Base-by-base conservation (phyloP, 2,113 vertebrate species). In the Siniperca chuatsi region DNA sequence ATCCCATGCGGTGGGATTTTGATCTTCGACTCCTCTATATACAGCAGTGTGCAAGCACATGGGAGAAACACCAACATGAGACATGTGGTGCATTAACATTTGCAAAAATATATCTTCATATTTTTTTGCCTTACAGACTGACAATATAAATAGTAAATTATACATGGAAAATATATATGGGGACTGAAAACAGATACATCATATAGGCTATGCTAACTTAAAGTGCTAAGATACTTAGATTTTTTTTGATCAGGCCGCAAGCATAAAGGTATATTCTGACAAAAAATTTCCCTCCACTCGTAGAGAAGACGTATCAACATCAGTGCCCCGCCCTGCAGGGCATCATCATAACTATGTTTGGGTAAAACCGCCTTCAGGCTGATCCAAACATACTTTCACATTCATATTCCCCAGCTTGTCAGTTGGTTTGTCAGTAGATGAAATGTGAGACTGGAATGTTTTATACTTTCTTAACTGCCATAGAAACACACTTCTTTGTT, bases 181-280 rank as follows among this genome's bases (percentile, higher is more conserved):
- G 90, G 72, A 91, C 85, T 62, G 75, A 91, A 81, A 82, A 90
- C 86, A 54, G 62, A 77, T 80, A 91, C 89, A 77, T 85, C 67
- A 44, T 85, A 85, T 83, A 89, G 90, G 86, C 87, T 92, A 70
- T 81, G 85, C 85, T 87, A 92, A 93, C 89, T 81, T 95, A 96
- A 96, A 95, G 94, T 95, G 95, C 95, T 93, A 89, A 92, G 69
- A 92, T 94, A 93, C 75, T 68, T 81, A 54, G 33, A 33, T 76
- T 75, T 81, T 73, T 83, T 75, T 65, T 64, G 16, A 89, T 92
- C 90, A 93, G 91, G 89, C 91, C 48, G 89, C 92, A 93, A 93
- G 92, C 93, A 90, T 89, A 78, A 92, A 92, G 75, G 58, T 88
- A 82, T 73, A 91, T 70, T 87, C 71, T 81, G 82, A 84, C 79